Conservation (phyloP, 2,113 vertebrate genomes). For the Mirounga angustirostris region DNA sequence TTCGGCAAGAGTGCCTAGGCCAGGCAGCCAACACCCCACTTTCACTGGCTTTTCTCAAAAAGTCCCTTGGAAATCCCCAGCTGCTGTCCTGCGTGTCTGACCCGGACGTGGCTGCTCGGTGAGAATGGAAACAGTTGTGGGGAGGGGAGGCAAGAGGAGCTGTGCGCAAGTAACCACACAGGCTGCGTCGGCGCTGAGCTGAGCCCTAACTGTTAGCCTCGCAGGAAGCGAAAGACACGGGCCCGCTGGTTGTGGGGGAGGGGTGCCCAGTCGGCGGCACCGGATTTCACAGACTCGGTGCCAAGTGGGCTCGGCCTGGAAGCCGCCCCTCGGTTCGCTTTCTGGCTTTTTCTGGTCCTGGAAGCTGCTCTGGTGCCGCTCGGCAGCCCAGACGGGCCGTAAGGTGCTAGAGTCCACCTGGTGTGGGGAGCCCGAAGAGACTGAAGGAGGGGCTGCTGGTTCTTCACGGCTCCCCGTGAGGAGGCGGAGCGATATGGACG, state of each 20-base stretch:
- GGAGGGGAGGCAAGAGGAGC: conserved; percentile 21
- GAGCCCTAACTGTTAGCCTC: conserved; percentile 72
- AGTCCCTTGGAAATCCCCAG: conserved; percentile 83
- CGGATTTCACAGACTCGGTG: neutral
- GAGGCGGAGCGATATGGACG: neutral
- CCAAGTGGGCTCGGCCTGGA: neutral
- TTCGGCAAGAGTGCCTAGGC: conserved; percentile 33
- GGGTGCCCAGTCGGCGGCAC: neutral
- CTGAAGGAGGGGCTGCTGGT: neutral
- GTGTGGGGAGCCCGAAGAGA: neutral
- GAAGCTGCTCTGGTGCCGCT: neutral
- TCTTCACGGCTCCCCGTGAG: neutral
- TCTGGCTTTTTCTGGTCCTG: neutral
- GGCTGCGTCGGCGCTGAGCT: conserved; percentile 7
- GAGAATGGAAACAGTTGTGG: conserved; percentile 81
- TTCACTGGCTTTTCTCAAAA: conserved; percentile 80
- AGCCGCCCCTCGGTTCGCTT: neutral
- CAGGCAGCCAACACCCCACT: conserved; percentile 51
- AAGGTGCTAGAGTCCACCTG: neutral
- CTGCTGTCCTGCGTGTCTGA: conserved; percentile 54
- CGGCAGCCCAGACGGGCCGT: neutral
- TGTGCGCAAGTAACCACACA: conserved; percentile 74
- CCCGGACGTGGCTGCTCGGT: conserved; percentile 70
- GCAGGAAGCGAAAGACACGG: conserved; percentile 75
- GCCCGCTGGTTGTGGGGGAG: conserved; percentile 4